Evolutionary conservation across 2,888 invertebrate species (phyloP), one percentile per base, ranked within the genome.

Genomic region (Octonoba sinensis): DNA sequence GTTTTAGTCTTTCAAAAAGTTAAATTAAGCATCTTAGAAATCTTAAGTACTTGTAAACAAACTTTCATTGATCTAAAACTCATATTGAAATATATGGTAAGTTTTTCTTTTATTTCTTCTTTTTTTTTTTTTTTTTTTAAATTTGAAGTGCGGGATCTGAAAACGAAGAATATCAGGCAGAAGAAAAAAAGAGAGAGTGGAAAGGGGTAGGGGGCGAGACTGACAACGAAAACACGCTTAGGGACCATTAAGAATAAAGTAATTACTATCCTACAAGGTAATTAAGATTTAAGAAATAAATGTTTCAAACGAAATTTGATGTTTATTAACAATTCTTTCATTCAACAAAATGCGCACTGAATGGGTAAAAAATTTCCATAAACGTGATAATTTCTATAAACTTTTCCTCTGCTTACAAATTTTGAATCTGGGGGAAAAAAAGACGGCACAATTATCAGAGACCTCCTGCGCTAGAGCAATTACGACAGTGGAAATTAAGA

Each of bases 231-330:
- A 18, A 20, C 54, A 54, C 54, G 54, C 54, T 54, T 54, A 20
- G 54, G 54, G 46, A 64, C 27, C 64, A 64, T 64, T 64, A 44
- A 27, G 64, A 64, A 64, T 27, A 27, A 18, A 22, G 70, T 44
- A 77, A 77, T 76, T 76, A 77, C 56, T 20, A 75, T 13, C 60
- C 44, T 36, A 51, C 69, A 54, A 54, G 70, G 64, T 70, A 70
- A 77, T 77, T 75, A 75, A 67, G 62, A 62, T 62, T 69, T 67
- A 4, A 59, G 22, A 76, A 49, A 67, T 62, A 67, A 27, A 67
- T 57, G 11, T 75, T 59, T 16, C 18, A 75, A 54, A 70, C 64
- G 46, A 70, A 77, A 77, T 77, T 54, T 46, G 18, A 27, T 64
- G 76, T 73, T 16, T 49, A 54, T 54, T 54, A 54, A 54, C 20